phyloP scores from a whole-genome alignment of 1,140 invertebrate species.

The Drosophila kepulauana region DNA sequence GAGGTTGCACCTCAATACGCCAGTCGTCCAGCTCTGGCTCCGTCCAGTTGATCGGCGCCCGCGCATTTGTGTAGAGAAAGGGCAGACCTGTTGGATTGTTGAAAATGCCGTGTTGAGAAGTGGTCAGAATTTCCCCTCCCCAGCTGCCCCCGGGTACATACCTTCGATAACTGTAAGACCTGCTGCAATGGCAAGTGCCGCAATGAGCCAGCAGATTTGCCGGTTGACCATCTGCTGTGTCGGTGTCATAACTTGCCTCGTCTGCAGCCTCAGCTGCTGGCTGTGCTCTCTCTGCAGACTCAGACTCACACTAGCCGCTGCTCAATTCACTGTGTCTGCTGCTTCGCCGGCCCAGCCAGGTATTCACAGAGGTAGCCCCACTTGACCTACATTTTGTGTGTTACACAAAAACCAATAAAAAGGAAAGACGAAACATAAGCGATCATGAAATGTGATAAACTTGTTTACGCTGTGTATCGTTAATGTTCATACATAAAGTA shows the following conservation, averaged over 20 bases:
- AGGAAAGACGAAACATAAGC: conserved; percentile 29
- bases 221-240: conserved; percentile 43
- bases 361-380: conserved; percentile 38
- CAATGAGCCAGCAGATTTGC: conserved; percentile 70
- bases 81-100: conserved; percentile 56
- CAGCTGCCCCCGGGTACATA: conserved; percentile 59
- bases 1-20: conserved; percentile 85
- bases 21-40: conserved; percentile 86
- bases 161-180: conserved; percentile 48
- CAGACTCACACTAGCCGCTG: not conserved
- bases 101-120: not conserved
- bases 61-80: conserved; percentile 67
- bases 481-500: not conserved
- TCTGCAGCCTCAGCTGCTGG: conserved; percentile 1
- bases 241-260: conserved; percentile 43
- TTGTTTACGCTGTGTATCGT: conserved; percentile 42
- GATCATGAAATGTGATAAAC: conserved; percentile 73
- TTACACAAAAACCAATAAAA: conserved; percentile 41
- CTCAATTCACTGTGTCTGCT: not conserved
- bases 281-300: too few species aligned
- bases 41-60: conserved; percentile 86
- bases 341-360: conserved; percentile 21
- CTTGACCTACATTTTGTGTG: conserved; percentile 71
- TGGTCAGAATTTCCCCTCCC: not conserved
- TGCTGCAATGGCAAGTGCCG: conserved; percentile 40